phyloP scores from a whole-genome alignment of 2,797 vertebrate genomes.

The Phalanger gymnotis region DNA sequence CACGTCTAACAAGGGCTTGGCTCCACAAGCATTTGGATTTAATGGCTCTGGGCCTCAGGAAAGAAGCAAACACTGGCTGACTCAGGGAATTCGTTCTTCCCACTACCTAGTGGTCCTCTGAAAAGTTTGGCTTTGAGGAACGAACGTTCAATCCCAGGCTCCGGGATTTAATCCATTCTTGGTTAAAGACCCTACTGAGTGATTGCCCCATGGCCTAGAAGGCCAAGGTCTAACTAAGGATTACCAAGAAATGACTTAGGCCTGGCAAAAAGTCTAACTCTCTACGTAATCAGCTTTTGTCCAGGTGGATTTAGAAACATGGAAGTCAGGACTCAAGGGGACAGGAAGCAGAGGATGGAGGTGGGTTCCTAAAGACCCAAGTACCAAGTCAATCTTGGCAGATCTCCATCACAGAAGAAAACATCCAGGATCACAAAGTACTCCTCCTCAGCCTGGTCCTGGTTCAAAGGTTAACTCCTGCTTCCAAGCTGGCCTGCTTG shows the following conservation, averaged over 20 bases:
- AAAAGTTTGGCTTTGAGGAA: background rate
- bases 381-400: background rate
- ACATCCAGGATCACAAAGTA: background rate
- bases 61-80: background rate
- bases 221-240: background rate
- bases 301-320: background rate
- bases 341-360: background rate
- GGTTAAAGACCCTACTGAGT: background rate
- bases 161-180: background rate
- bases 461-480: background rate
- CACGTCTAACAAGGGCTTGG: background rate
- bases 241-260: background rate
- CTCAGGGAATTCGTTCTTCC: background rate
- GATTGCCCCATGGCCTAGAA: background rate
- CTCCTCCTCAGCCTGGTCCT: background rate
- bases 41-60: background rate
- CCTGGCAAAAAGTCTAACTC: background rate
- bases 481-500: background rate
- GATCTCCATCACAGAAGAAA: background rate
- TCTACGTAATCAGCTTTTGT: background rate
- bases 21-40: background rate
- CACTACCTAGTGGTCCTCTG: background rate
- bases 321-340: background rate
- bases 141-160: background rate
- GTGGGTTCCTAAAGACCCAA: background rate